Conservation (phyloP, 2,113 vertebrate species). For the Chamaea fasciata region DNA sequence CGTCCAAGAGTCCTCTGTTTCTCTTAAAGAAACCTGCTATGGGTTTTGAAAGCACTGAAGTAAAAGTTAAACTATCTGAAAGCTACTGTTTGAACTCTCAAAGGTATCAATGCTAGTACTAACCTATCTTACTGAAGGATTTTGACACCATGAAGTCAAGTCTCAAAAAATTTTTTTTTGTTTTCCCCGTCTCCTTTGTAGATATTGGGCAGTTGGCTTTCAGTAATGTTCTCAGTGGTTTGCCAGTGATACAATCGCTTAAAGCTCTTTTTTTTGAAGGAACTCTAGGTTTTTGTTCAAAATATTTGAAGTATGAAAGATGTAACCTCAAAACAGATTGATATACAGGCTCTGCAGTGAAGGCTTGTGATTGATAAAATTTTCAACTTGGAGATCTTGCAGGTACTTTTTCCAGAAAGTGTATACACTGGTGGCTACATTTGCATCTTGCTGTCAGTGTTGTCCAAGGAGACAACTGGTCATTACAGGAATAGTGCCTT, state of each 20-base stretch:
- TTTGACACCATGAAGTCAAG: not conserved
- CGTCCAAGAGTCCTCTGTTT: not conserved
- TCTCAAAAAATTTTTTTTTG: not conserved
- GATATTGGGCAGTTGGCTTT: not conserved
- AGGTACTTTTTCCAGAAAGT: not conserved
- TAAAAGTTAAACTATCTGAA: not conserved
- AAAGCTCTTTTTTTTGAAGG: not conserved
- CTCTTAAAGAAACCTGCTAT: not conserved
- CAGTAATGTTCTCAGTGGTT: not conserved
- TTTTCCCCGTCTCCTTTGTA: not conserved
- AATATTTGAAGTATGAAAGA: not conserved
- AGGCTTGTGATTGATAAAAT: not conserved
- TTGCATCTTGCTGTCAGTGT: not conserved
- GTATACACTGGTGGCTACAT: not conserved
- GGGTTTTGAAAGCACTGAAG: not conserved
- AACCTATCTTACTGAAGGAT: not conserved
- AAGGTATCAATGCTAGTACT: not conserved
- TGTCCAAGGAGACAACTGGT: not conserved
- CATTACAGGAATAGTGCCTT: not conserved
- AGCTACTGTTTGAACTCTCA: not conserved
- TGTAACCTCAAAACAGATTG: not conserved
- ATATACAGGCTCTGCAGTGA: not conserved
- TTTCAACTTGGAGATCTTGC: not conserved
- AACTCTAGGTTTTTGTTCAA: not conserved
- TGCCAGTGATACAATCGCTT: not conserved